These are phyloP conservation scores for Sparidentex hasta DNA, from an alignment of 2,797 vertebrate genomes.

Conservation along the genomic window DNA sequence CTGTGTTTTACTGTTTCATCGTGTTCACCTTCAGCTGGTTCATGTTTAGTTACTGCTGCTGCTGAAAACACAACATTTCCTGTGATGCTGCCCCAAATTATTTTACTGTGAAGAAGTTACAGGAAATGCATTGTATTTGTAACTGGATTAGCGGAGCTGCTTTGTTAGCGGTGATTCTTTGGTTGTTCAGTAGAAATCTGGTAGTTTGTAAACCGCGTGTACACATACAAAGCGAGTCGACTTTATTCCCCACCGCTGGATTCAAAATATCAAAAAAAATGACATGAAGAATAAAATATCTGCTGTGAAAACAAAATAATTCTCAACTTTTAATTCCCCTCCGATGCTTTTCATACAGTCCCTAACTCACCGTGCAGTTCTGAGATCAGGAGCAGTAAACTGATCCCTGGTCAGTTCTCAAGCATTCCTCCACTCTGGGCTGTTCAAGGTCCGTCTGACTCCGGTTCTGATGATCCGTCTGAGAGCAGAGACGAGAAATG, in stretches of 20 bases:
- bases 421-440: background rate
- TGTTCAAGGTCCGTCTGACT: background rate
- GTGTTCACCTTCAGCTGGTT: too few species aligned
- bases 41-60: too few species aligned
- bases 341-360: background rate
- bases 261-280: background rate
- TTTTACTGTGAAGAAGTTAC: too few species aligned
- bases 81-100: too few species aligned
- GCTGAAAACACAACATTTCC: too few species aligned
- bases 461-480: background rate
- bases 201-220: too few species aligned
- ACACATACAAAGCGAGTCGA: too few species aligned
- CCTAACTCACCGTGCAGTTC: background rate
- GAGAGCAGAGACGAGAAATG: slow-evolving; percentile 15
- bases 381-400: slow-evolving; percentile 8
- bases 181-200: too few species aligned
- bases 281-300: background rate
- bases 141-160: too few species aligned
- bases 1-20: too few species aligned
- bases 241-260: background rate
- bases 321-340: background rate
- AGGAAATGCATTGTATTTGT: too few species aligned
- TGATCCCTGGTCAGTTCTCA: slow-evolving; percentile 21
- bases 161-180: too few species aligned
- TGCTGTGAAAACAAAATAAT: background rate